These are phyloP conservation scores for Clavelina lepadiformis DNA, from an alignment of 23 tunicate genomes.

Conservation along the genomic window DNA sequence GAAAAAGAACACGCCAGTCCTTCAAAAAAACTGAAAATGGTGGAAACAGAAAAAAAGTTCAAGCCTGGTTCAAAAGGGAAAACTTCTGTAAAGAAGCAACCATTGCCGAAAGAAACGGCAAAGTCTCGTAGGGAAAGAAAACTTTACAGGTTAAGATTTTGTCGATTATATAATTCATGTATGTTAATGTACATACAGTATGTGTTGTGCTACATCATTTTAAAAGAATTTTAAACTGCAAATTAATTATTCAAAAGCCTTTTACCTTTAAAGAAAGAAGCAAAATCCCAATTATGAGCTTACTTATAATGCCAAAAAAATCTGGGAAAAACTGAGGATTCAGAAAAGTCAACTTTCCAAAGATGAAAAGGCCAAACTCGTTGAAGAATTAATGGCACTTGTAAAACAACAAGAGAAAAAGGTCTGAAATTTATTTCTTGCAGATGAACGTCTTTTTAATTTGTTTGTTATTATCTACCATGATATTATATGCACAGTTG, in stretches of 20 bases:
- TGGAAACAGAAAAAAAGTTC: neutral
- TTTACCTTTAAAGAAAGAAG: conserved; percentile 54
- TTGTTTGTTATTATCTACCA: neutral
- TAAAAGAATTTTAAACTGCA: neutral
- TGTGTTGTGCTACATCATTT: too few species aligned
- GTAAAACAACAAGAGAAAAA: conserved; percentile 66
- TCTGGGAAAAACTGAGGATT: conserved; percentile 96
- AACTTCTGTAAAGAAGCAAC: conserved; percentile 15
- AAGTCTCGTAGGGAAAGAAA: conserved; percentile 73
- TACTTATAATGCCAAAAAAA: conserved; percentile 57
- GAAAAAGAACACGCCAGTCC: neutral
- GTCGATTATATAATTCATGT: neutral
- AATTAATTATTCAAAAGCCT: neutral
- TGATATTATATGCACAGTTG: neutral
- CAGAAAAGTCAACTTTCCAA: conserved; percentile 53
- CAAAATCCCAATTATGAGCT: conserved; percentile 88
- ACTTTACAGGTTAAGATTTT: conserved; percentile 27
- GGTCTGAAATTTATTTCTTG: neutral
- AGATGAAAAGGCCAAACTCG: conserved; percentile 48
- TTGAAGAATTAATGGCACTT: conserved; percentile 48
- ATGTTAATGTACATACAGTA: neutral
- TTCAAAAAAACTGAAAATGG: neutral
- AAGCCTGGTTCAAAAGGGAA: conserved; percentile 9
- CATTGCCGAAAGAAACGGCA: conserved; percentile 78
- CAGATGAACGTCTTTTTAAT: neutral